A percentile compares a stretch with the other conserved stretches of the same genome.
Conservation (phyloP, 1,140 invertebrate genomes). For the Thalassaphorura encarpata region DNA sequence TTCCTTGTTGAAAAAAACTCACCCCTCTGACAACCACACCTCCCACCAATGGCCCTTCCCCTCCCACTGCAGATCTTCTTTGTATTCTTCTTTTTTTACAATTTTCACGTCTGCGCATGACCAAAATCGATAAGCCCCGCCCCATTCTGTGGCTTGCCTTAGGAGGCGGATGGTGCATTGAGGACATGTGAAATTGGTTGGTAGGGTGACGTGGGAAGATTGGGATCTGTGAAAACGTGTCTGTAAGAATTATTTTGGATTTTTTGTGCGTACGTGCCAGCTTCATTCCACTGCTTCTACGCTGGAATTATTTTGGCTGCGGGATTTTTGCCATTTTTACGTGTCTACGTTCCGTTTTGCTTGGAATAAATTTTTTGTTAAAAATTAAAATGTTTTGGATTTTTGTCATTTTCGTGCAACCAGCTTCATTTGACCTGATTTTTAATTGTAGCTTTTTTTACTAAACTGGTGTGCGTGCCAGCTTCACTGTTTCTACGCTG, state of each 20-base stretch:
- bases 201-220: conserved; percentile 63
- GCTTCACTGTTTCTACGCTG: no score
- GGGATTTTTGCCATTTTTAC: no score
- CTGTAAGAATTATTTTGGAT: background rate
- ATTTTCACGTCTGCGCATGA: conserved; percentile 93
- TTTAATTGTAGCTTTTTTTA: no score
- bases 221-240: conserved; percentile 55
- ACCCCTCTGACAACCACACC: conserved; percentile 35
- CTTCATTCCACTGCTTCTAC: background rate
- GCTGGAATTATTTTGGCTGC: background rate
- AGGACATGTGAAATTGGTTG: conserved; percentile 67
- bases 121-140: conserved; percentile 74
- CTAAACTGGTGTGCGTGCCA: no score
- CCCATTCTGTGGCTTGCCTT: conserved; percentile 82
- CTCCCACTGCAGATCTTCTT: conserved; percentile 71
- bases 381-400: no score
- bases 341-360: no score
- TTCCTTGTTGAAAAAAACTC: no score
- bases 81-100: conserved; percentile 44
- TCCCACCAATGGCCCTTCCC: conserved; percentile 59
- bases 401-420: no score
- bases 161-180: conserved; percentile 83
- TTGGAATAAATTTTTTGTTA: no score
- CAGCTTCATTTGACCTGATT: no score
- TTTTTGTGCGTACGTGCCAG: background rate